Percentiles rank a stretch among this genome's conserved stretches.
Conservation (phyloP, 1,140 invertebrate genomes). For the Tigriopus japonicus region DNA sequence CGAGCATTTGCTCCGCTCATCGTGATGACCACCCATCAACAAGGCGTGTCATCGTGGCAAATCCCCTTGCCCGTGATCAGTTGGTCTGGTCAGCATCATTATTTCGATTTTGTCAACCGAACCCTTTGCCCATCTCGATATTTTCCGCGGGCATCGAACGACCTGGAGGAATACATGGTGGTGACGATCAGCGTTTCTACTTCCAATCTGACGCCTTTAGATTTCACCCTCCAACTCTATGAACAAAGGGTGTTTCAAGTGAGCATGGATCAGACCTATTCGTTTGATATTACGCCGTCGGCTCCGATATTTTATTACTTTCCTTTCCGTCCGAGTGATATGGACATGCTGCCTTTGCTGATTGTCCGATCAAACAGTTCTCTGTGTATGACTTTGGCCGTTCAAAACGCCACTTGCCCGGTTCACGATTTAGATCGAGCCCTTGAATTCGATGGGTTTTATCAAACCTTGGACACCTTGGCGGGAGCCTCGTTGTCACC, state of each 20-base stretch:
- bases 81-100: neutral
- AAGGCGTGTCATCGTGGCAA: neutral
- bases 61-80: neutral
- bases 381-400: neutral
- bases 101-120: neutral
- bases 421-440: neutral
- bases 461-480: neutral
- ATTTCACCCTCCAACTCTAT: neutral
- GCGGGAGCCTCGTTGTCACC: neutral
- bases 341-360: neutral
- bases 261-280: neutral
- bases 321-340: neutral
- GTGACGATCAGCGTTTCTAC: neutral
- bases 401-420: neutral
- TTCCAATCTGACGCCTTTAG: neutral
- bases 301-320: neutral
- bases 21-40: neutral
- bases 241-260: neutral
- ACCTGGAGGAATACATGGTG: neutral
- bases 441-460: neutral
- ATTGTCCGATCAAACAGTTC: neutral
- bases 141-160: neutral
- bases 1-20: neutral
- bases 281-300: neutral
- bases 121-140: neutral